Conservation (phyloP, 2,113 vertebrate genomes). For the Salvelinus sp. region DNA sequence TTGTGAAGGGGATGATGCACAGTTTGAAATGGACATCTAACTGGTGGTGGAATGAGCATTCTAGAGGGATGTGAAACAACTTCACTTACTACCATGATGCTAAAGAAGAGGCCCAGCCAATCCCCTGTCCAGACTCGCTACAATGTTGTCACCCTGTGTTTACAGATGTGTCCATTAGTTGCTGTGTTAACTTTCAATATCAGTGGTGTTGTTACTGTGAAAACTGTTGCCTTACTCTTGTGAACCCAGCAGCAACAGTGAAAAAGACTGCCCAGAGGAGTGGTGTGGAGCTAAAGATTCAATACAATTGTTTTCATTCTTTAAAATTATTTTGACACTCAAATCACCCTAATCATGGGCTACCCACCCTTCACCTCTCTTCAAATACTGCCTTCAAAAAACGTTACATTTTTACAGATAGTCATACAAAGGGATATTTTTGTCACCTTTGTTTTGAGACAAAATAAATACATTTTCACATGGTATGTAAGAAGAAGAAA, state of each 20-base stretch:
- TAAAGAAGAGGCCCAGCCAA: constrained; percentile 33
- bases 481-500: constrained; percentile 40
- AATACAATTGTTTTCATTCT: not conserved
- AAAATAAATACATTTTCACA: constrained; percentile 26
- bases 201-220: not conserved
- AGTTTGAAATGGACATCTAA: constrained; percentile 87
- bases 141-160: not conserved
- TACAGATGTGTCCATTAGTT: not conserved
- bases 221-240: not conserved
- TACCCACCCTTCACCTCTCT: not conserved
- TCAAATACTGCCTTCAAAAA: constrained; percentile 42
- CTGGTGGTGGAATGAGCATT: not conserved
- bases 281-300: not conserved
- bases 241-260: not conserved
- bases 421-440: constrained; percentile 49
- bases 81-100: constrained; percentile 23
- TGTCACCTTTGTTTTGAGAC: constrained; percentile 28
- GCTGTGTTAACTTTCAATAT: not conserved
- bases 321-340: not conserved
- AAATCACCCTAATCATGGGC: not conserved
- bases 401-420: constrained; percentile 8
- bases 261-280: not conserved
- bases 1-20: constrained; percentile 71
- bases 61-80: constrained; percentile 15
- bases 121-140: not conserved